Evolutionary conservation across 2,797 vertebrate species (phyloP), one percentile per base, ranked within the genome.

Genomic region (Xerus rutilus): DNA sequence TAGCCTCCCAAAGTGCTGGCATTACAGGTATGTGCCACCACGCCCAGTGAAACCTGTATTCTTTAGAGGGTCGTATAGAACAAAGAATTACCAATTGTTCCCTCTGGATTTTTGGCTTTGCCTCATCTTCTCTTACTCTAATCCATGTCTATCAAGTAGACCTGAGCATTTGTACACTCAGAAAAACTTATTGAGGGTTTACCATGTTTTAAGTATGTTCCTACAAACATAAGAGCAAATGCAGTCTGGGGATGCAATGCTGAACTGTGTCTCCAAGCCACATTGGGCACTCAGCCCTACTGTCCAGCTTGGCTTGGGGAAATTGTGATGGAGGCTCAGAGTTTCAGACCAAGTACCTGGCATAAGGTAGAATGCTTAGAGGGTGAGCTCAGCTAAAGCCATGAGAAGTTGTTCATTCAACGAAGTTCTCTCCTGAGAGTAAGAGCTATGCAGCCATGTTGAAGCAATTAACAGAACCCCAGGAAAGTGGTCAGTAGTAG

Each of bases 91-190:
- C 8, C 45, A 20, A 84, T 91, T 15, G 35, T 47, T 94, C 35
- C 57, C 77, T 79, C 25, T 77, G 35, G 32, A 86, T 52, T 79
- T 96, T 67, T 86, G 47, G 15, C 39, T 94, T 96, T 96, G 32
- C 3, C 17, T 69, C 79, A 49, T 21, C 18, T 59, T 89, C 70
- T 70, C 35, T 93, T 25, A 45, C 72, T 91, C n/a, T 91, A 69
- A 78, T 64, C 85, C 15, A 21, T 52, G 49, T 86, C 39, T 28
- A 57, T 45, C 8, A 76, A 45, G 7, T 65, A 86, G 25, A 89
- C 30, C 43, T 35, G 18, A 21, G 7, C 21, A 65, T 91, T 77
- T 49, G 76, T 89, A 65, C 23, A 77, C 57, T 88, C 28, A 93
- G 64, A 89, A 54, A 72, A 74, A 54, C 13, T 72, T 77, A 25